Evolutionary conservation across 2,888 invertebrate genomes (phyloP), one percentile per base, ranked within the genome.

Genomic region (Ectemnius continuus): DNA sequence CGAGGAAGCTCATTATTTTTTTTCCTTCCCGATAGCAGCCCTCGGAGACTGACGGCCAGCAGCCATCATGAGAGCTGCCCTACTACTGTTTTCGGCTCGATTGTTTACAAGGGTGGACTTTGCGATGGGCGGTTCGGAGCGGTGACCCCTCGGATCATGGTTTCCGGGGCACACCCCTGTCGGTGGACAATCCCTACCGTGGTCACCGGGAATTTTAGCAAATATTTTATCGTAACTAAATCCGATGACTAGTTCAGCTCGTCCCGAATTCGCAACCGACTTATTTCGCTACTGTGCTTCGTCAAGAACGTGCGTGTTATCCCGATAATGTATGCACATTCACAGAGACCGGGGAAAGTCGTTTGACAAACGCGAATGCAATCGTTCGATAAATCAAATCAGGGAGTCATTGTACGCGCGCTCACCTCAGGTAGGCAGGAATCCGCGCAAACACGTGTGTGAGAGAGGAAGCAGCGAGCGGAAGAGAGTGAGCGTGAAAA

Each of bases 321-420:
- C 36, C 36, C 36, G 36, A 36, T 67, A 63, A 23, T 8, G 61
- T 23, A 48, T 57, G 57, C 18, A 58, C 56, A 36, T 20, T 70
- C 61, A 47, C 61, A 69, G 18, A 65, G 47, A 46, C 26, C n/a
- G 58, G 8, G 48, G 36, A 36, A 36, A 36, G 36, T 36, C 36
- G 36, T 36, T 36, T 36, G 36, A 36, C 36, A 36, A 36, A 36
- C 72, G 71, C 73, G 73, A 75, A 67, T 78, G 76, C 79, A 78
- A 86, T 88, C 85, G 86, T 75, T 87, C 87, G 86, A 88, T 89
- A 88, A 90, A 89, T 89, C 89, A 89, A 89, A 88, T 89, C 88
- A 88, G 83, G 78, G 80, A 85, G 84, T 88, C 86, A 89, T 89
- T 89, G 89, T 89, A 78, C 76, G 68, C 67, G 72, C 66, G 73